Evolutionary conservation across 2,113 vertebrate genomes (phyloP), one percentile per base, ranked within the genome.

Genomic region (Panthera uncia): DNA sequence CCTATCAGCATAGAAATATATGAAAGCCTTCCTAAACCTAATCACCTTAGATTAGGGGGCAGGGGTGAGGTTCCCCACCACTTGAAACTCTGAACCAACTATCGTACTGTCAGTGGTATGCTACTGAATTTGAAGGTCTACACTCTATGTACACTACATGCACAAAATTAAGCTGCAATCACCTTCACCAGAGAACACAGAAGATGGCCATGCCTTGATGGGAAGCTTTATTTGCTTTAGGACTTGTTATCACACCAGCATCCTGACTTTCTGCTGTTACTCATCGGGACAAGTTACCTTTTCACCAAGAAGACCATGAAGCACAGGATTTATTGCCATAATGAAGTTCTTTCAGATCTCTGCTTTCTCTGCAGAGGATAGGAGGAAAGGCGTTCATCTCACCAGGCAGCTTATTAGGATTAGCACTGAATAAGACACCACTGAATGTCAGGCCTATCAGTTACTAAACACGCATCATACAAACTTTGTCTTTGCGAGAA

Each of bases 401-500:
- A 98, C 97, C 97, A 98, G 98, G 98, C 98, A 99, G 99, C 99
- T 99, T 99, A 99, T 99, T 99, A 99, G 99, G 99, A 99, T 99
- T 99, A 99, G 98, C 98, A 97, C 98, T 99, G 99, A 99, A 98
- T 99, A 99, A 98, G 99, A 99, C 98, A 98, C 98, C 98, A 98
- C 97, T 86, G 99, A 99, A 98, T 99, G 98, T 98, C 98, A 99
- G 99, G 98, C 98, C 99, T 99, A 99, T 99, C 98, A 98, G 98
- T 99, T 99, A 99, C 98, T 98, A 98, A 99, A 99, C 99, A 99
- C 96, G 98, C 98, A 98, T 99, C 99, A 99, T 98, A 99, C 99
- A 99, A 99, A 99, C 98, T 99, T 99, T 98, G 98, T 98, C 98
- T 99, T 99, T 99, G 99, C 99, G 92, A 99, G 99, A 99, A 99